Evolutionary conservation across 2,797 vertebrate genomes (phyloP).

Genomic region (Enteromius unitaeniatus): DNA sequence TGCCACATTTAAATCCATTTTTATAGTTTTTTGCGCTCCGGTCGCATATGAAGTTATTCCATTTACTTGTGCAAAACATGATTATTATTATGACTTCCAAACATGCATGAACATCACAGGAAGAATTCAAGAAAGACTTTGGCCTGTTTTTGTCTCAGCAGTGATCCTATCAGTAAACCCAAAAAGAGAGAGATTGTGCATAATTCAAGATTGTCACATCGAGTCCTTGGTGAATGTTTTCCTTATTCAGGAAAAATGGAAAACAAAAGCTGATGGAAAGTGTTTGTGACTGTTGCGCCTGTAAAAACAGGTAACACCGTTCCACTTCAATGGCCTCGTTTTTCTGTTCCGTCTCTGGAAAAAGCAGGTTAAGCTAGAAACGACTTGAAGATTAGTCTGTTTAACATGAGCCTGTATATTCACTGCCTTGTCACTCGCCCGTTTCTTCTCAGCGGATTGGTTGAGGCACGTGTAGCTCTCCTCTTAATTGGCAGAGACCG

Average conservation of each 20-base stretch:
- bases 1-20: background rate
- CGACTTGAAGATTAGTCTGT: background rate
- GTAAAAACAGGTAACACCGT: background rate
- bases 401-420: background rate
- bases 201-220: background rate
- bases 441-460: background rate
- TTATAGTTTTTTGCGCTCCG: background rate
- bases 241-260: background rate
- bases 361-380: constrained; percentile 19
- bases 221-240: background rate
- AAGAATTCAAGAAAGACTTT: background rate
- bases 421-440: background rate
- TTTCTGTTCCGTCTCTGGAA: background rate
- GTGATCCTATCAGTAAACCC: background rate
- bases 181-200: background rate
- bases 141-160: background rate
- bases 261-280: background rate
- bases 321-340: constrained; percentile 23
- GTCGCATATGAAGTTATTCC: background rate
- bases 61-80: background rate
- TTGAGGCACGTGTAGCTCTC: background rate
- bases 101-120: background rate
- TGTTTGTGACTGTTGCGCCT: background rate
- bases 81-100: background rate
- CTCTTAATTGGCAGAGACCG: background rate